Conservation (phyloP, 2,888 invertebrate genomes). For the Diplazon laetatorius region DNA sequence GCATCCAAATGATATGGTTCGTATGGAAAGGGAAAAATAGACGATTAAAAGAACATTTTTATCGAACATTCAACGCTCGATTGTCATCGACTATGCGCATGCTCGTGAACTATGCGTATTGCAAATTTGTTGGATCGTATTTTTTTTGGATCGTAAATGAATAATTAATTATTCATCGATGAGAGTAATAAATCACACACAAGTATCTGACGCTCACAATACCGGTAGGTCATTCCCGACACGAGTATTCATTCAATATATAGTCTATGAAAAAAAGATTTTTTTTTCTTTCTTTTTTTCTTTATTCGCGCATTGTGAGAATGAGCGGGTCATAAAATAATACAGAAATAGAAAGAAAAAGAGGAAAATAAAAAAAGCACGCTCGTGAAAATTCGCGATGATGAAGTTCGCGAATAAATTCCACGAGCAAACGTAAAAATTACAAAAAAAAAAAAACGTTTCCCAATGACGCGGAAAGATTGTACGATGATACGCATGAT, state of each 20-base stretch:
- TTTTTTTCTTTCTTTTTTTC: slow-evolving; percentile 13
- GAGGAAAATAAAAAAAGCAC: slow-evolving; percentile 47
- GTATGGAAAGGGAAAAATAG: neutral
- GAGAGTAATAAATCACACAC: neutral
- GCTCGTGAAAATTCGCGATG: slow-evolving; percentile 46
- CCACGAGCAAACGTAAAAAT: slow-evolving; percentile 31
- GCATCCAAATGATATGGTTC: too few relatives aligned
- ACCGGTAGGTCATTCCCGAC: slow-evolving; percentile 60
- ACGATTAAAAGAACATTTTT: neutral
- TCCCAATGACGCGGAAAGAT: slow-evolving; percentile 15
- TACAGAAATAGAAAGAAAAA: slow-evolving; percentile 54
- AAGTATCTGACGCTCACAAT: slow-evolving; percentile 47
- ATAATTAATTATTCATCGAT: slow-evolving; percentile 3
- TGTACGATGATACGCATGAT: slow-evolving; percentile 32
- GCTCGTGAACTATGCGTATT: neutral
- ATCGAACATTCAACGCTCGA: slow-evolving; percentile 10
- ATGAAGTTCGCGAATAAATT: slow-evolving; percentile 29
- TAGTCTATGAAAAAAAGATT: slow-evolving; percentile 27
- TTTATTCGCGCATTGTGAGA: slow-evolving; percentile 50
- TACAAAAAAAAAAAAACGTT: too few relatives aligned
- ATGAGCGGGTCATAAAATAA: slow-evolving; percentile 34
- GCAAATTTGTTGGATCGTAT: slow-evolving; percentile 11
- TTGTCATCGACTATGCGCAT: neutral
- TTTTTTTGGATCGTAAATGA: slow-evolving; percentile 11
- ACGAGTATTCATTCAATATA: slow-evolving; percentile 58